A percentile compares a stretch with the other conserved stretches of the same genome.
Evolutionary conservation across 2,888 invertebrate genomes (phyloP).

Genomic region (Volucella zonaria): DNA sequence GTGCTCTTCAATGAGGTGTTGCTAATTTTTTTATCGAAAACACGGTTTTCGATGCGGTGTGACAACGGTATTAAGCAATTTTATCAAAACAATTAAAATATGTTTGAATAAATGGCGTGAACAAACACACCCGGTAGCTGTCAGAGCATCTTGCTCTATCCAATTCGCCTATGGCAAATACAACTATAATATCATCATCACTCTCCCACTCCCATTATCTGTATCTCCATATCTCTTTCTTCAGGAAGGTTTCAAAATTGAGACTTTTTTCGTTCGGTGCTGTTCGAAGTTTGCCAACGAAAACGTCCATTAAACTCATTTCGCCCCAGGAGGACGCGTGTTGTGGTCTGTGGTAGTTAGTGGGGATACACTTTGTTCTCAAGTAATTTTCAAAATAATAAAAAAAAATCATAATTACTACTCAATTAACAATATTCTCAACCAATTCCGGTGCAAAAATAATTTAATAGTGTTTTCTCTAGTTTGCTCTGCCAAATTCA

Average conservation of each 20-base stretch:
- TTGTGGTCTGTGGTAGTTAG: conserved; percentile 65
- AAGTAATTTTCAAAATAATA: conserved; percentile 8
- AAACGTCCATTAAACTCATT: conserved; percentile 53
- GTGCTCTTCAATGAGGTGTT: too few species aligned
- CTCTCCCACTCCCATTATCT: neutral
- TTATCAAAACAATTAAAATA: neutral
- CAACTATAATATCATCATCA: neutral
- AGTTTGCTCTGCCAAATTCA: neutral
- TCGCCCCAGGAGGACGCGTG: conserved; percentile 71
- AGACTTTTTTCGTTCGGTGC: conserved; percentile 26
- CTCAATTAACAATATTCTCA: conserved; percentile 1
- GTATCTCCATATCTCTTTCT: conserved; percentile 6
- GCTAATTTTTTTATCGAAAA: too few species aligned
- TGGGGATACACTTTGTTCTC: conserved; percentile 60
- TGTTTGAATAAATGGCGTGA: neutral
- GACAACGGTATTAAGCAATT: too few species aligned
- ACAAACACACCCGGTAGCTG: conserved; percentile 34
- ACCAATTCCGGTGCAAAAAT: conserved; percentile 23
- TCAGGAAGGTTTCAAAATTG: conserved; percentile 38
- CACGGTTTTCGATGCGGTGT: too few species aligned
- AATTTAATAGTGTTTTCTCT: conserved; percentile 2
- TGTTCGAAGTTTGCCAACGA: conserved; percentile 23
- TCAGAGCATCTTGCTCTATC: conserved; percentile 6
- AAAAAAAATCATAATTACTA: conserved; percentile 16
- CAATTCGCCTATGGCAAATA: conserved; percentile 7